Conservation (phyloP, 2,888 invertebrate species). For the Drosophila mayaguana region DNA sequence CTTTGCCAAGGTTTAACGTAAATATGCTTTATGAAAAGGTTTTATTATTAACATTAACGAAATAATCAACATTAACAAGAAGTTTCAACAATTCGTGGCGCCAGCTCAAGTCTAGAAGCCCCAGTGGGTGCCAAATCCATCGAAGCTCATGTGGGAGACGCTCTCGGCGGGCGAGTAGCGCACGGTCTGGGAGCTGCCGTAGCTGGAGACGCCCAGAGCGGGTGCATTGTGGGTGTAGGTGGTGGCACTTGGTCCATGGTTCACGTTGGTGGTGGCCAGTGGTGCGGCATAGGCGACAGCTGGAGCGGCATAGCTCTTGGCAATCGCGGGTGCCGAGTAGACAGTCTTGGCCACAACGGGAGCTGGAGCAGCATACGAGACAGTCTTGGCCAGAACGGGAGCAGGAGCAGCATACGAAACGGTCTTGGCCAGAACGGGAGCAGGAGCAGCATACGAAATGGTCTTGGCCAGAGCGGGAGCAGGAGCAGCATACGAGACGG, state of each 20-base stretch:
- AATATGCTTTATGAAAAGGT: slow-evolving; percentile 28
- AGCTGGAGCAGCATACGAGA: slow-evolving; percentile 56
- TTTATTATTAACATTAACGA: slow-evolving; percentile 12
- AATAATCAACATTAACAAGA: slow-evolving; percentile 57
- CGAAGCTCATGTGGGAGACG: slow-evolving; percentile 89
- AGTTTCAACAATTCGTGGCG: slow-evolving; percentile 38
- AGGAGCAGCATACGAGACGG: slow-evolving; percentile 49
- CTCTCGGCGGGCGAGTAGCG: slow-evolving; percentile 87
- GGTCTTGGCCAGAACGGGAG: slow-evolving; percentile 73
- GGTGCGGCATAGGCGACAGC: slow-evolving; percentile 66
- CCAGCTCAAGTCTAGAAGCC: slow-evolving; percentile 86
- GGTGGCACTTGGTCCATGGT: slow-evolving; percentile 74
- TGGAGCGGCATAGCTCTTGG: slow-evolving; percentile 62
- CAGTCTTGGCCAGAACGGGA: slow-evolving; percentile 62
- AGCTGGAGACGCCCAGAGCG: slow-evolving; percentile 81
- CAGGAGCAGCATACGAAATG: slow-evolving; percentile 52
- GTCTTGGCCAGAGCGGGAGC: slow-evolving; percentile 70
- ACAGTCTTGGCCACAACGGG: slow-evolving; percentile 77
- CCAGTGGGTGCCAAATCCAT: slow-evolving; percentile 88
- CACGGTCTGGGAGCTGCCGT: slow-evolving; percentile 84
- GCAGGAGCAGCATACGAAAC: slow-evolving; percentile 62
- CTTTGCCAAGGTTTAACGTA: slow-evolving; percentile 33
- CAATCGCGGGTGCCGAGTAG: slow-evolving; percentile 51
- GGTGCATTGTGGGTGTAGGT: slow-evolving; percentile 83
- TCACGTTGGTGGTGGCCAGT: slow-evolving; percentile 68